A percentile compares a stretch with the other conserved stretches of the same genome.
Evolutionary conservation across 2,888 invertebrate genomes (phyloP).

Genomic region (Archips crataeganus): DNA sequence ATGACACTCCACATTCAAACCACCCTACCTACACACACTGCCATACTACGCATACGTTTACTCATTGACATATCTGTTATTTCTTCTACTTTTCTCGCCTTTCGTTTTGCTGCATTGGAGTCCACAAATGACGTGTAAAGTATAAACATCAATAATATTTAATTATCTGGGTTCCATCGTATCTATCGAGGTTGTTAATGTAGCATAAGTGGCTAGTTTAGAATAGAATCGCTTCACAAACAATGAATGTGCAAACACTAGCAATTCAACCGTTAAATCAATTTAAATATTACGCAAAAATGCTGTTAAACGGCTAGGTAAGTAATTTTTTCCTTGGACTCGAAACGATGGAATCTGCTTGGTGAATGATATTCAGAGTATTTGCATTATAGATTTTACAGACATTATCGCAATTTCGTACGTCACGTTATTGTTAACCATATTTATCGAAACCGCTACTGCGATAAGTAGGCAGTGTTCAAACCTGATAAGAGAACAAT

Average conservation of each 20-base stretch:
- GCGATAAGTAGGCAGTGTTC: neutral
- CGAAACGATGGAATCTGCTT: neutral
- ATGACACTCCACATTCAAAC: constrained; percentile 60
- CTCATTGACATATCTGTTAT: constrained; percentile 13
- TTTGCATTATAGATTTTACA: neutral
- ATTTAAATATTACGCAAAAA: neutral
- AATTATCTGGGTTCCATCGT: constrained; percentile 11
- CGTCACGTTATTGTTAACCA: constrained; percentile 19
- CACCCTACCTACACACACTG: constrained; percentile 51
- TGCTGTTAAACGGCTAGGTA: neutral
- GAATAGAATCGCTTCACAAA: neutral
- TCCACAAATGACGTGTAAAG: constrained; percentile 76
- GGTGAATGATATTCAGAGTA: neutral
- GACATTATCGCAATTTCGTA: constrained; percentile 2
- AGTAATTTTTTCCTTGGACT: neutral
- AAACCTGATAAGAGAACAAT: constrained; percentile 16
- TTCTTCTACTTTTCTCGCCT: constrained; percentile 42
- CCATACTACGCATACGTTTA: constrained; percentile 49
- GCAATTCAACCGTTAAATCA: neutral
- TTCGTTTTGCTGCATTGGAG: constrained; percentile 58
- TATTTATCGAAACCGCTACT: constrained; percentile 21
- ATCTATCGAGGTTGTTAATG: neutral
- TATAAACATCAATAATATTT: constrained; percentile 57
- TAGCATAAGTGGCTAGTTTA: neutral
- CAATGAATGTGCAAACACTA: neutral